Percentiles rank a stretch among this genome's conserved stretches.
These are phyloP conservation scores for Crypturellus undulatus DNA, from an alignment of 2,113 vertebrate genomes.

Conservation along the genomic window DNA sequence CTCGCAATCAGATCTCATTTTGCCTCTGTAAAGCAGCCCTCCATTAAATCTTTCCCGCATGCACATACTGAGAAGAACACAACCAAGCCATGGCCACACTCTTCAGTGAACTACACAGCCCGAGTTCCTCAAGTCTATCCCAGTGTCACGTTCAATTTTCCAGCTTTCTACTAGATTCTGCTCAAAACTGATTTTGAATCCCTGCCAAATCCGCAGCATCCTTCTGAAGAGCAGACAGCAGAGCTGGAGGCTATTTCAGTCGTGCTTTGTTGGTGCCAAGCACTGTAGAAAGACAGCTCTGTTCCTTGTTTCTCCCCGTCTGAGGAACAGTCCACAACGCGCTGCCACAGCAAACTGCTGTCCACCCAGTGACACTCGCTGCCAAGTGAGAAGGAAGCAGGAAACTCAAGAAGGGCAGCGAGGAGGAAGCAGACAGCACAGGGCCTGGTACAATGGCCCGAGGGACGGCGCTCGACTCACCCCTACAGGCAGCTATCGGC, in stretches of 20 bases:
- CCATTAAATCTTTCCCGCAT: not conserved
- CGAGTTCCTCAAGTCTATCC: not conserved
- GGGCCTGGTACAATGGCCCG: not conserved
- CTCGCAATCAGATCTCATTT: not conserved
- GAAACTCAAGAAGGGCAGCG: constrained; percentile 20
- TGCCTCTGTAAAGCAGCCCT: not conserved
- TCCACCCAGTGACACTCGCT: constrained; percentile 11
- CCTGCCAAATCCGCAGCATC: not conserved
- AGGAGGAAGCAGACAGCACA: constrained; percentile 3
- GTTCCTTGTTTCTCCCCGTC: constrained; percentile 1
- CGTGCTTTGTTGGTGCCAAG: not conserved
- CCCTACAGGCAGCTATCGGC: not conserved
- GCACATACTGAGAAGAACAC: fast-evolving
- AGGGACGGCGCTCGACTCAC: not conserved
- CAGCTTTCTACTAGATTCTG: not conserved
- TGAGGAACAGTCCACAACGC: not conserved
- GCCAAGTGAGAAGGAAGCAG: constrained; percentile 45
- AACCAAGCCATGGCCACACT: fast-evolving
- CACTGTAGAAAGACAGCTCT: not conserved
- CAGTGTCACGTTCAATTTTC: not conserved
- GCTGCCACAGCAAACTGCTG: constrained; percentile 42
- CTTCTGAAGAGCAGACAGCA: not conserved
- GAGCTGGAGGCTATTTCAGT: not conserved
- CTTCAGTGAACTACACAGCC: not conserved
- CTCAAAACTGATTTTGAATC: not conserved